phyloP scores from a whole-genome alignment of 2,888 invertebrate species.

The Meliscaeva auricollis region DNA sequence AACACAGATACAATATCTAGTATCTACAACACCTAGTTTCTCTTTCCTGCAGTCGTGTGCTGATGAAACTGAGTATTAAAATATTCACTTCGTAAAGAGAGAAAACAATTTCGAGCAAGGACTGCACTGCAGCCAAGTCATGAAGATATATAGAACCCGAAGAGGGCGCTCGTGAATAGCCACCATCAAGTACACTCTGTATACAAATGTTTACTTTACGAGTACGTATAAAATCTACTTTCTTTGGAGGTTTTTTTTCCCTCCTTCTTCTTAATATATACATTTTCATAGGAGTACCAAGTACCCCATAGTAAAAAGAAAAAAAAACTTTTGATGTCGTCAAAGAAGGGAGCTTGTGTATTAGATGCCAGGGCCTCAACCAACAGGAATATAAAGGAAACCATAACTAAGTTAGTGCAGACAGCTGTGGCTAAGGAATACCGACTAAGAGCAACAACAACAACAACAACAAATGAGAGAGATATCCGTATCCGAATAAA shows the following conservation, averaged over 20 bases:
- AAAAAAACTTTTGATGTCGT: constrained; percentile 29
- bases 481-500: constrained; percentile 5
- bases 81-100: constrained; percentile 38
- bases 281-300: constrained; percentile 21
- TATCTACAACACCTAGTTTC: constrained; percentile 35
- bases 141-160: background rate
- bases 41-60: constrained; percentile 19
- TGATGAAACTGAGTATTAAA: constrained; percentile 18
- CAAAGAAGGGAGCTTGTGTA: constrained; percentile 35
- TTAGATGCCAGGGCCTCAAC: background rate
- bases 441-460: constrained; percentile 37
- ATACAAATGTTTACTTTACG: constrained; percentile 1
- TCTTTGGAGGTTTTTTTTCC: constrained; percentile 31
- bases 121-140: constrained; percentile 67
- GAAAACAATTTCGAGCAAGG: constrained; percentile 47
- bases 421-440: constrained; percentile 61
- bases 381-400: constrained; percentile 17
- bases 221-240: background rate
- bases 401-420: constrained; percentile 53
- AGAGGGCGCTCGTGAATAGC: background rate
- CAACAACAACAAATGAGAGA: constrained; percentile 21
- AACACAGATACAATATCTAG: background rate
- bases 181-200: background rate
- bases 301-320: background rate
- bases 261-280: constrained; percentile 13